Evolutionary conservation across 2,113 vertebrate species (phyloP), one percentile per base, ranked within the genome.

Genomic region (Nothocercus nigrocapillus): DNA sequence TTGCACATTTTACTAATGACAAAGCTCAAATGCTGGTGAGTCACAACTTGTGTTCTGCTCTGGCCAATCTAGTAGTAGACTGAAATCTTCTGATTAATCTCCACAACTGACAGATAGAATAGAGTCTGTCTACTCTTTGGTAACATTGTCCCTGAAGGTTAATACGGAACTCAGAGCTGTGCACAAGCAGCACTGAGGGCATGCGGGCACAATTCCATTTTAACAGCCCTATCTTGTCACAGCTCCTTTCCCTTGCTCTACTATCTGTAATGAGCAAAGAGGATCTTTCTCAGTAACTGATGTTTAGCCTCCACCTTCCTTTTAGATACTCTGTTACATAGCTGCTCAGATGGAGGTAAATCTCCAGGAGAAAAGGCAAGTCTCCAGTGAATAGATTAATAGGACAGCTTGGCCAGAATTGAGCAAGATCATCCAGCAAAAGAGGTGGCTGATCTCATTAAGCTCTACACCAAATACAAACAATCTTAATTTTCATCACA

Each of bases 371-470:
- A 78, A 94, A 88, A 16, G 21, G 69, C 14, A 76, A 77, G 22
- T 25, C 89, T 56, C 59, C 64, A 84, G 5, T 36, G 18, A 82
- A 67, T 1, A 1, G 66, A 42, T 92, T 89, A 77, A 74, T 36
- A 78, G 81, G 27, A 30, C 36, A 84, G 9, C n/a, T 82, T 96
- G 84, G 77, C 89, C 94, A 69, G 61, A 92, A 30, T n/a, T 2
- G 3, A 70, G 36, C 13, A 75, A 36, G 7, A 86, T 84, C 67
- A 85, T 88, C 83, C 86, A 73, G 59, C 54, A 45, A 93, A 64
- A 83, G 49, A 89, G 25, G 45, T 67, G 51, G 36, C 11, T 81
- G 49, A 83, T 92, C 45, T 89, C 89, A 90, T 95, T 86, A 89
- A 89, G 73, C 64, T 78, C 5, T 49, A 40, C 24, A 90, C 54